Base-by-base conservation (phyloP, 2,797 vertebrate genomes). In the Pitangus sulphuratus region DNA sequence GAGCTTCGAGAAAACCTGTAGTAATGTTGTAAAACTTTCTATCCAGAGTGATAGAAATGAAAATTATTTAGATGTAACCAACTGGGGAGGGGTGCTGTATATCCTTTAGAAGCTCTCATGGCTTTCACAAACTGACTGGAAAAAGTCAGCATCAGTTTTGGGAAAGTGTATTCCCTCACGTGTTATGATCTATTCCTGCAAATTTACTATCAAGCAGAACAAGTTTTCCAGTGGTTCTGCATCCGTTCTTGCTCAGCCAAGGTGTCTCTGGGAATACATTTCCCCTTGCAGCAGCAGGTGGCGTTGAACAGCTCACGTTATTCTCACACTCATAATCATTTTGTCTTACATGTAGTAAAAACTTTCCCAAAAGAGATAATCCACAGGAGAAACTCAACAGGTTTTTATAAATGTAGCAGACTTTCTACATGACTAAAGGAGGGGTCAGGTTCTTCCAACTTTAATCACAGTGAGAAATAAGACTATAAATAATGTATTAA, bases 201-300 rank as follows among this genome's bases (percentile, higher is more conserved):
- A 76, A 24, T 25, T 66, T 26, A 8, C 48, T 70, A 1, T 45
- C 4, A 4, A 58, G 26, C 30, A 35, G 66, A 84, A 58, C n/a
- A 65, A 71, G 44, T 31, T 95, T 93, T 64, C 33, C 87, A 75
- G 12, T 3, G 26, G 47, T 68, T 72, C 40, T 13, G n/a, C 87
- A 58, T 85, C 89, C 88, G 77, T 18, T 95, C 88, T 89, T 92
- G 51, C 87, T 93, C 79, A 48, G 76, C 33, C 92, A 88, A 94
- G 94, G 87, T 95, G 90, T 79, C 53, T 92, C 78, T 92, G 90
- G 90, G 89, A 96, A 93, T 93, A 42, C 21, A 65, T 96, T 92
- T 97, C 79, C 84, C 93, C 79, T 83, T 77, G 85, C 85, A 95
- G 95, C 94, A 86, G 94, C 93, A 96, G 93, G 91, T 95, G 96